These are phyloP conservation scores for Eupithecia insigniata DNA, from an alignment of 2,888 invertebrate genomes.

Conservation along the genomic window DNA sequence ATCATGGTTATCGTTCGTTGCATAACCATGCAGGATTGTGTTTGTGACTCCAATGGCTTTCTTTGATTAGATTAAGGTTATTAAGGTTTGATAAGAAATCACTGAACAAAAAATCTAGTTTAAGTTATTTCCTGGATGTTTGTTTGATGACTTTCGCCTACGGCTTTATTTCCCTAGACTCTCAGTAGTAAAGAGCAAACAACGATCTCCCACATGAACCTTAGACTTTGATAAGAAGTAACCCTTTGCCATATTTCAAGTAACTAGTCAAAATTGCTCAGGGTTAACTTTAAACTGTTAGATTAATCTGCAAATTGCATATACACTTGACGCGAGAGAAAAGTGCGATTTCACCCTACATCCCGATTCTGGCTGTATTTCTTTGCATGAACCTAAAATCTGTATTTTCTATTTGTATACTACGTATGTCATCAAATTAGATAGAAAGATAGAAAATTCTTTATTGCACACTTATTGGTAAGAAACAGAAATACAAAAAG, in stretches of 20 bases:
- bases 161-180: neutral
- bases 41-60: slow-evolving; percentile 34
- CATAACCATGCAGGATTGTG: slow-evolving; percentile 30
- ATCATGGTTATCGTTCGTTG: slow-evolving; percentile 37
- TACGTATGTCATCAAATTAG: neutral
- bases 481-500: too few relatives aligned
- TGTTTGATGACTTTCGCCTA: neutral
- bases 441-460: too few relatives aligned
- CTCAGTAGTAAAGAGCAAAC: neutral
- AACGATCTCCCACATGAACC: neutral
- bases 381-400: neutral
- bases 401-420: neutral
- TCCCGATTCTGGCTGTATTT: neutral
- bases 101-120: neutral
- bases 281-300: neutral
- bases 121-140: neutral
- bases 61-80: too few relatives aligned
- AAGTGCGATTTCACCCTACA: too few relatives aligned
- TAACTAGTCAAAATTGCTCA: neutral
- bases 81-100: slow-evolving; percentile 6
- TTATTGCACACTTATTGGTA: too few relatives aligned
- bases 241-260: neutral
- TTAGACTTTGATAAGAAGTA: neutral
- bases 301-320: neutral
- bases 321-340: too few relatives aligned